A percentile compares a stretch with the other conserved stretches of the same genome.
Conservation (phyloP, 2,888 invertebrate species). For the Priocnemis perturbator region DNA sequence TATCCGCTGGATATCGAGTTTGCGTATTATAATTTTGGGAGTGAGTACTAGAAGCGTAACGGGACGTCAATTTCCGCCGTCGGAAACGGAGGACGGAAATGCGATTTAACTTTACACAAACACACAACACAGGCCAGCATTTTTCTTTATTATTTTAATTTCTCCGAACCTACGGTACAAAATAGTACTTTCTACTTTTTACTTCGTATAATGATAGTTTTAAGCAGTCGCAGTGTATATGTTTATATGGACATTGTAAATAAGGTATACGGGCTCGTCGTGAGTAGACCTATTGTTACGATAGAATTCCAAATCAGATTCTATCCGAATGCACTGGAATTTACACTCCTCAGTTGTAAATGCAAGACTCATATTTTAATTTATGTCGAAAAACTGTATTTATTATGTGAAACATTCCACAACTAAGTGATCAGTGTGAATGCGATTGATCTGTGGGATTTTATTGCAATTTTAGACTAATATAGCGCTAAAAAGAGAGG, state of each 20-base stretch:
- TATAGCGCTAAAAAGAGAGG: conserved; percentile 49
- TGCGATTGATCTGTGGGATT: conserved; percentile 56
- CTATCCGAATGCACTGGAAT: conserved; percentile 38
- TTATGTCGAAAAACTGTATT: conserved; percentile 55
- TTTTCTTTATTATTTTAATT: conserved; percentile 40
- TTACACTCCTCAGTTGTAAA: conserved; percentile 50
- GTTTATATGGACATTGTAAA: conserved; percentile 69
- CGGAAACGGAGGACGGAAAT: conserved; percentile 26
- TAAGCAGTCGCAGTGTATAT: conserved; percentile 61
- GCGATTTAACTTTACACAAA: conserved; percentile 43
- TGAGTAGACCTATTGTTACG: conserved; percentile 51
- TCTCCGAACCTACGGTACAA: conserved; percentile 65
- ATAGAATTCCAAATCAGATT: conserved; percentile 37
- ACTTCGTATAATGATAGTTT: conserved; percentile 55
- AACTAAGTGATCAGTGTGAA: conserved; percentile 46
- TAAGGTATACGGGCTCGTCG: conserved; percentile 63
- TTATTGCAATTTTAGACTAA: conserved; percentile 59
- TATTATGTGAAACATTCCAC: conserved; percentile 60
- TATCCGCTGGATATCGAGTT: conserved; percentile 28
- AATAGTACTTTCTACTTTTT: conserved; percentile 64
- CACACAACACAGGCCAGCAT: conserved; percentile 57
- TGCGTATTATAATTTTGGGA: conserved; percentile 44
- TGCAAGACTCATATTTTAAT: conserved; percentile 53
- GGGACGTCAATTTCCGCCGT: conserved; percentile 1
- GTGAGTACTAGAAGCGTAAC: conserved; percentile 6